Base-by-base conservation (phyloP, 1,140 invertebrate genomes). In the Cataglyphis hispanica region DNA sequence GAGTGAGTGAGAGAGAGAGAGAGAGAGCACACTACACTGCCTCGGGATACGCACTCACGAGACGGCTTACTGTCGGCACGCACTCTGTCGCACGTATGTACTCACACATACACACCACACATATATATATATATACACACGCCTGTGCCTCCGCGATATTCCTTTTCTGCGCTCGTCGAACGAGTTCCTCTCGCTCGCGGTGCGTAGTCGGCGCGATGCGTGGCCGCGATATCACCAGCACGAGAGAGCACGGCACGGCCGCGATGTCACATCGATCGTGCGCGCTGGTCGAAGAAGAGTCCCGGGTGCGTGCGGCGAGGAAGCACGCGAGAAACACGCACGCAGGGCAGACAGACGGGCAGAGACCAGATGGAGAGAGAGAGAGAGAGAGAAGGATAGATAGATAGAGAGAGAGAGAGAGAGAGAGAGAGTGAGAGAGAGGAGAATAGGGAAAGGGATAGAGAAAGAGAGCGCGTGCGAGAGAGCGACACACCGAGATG, bases 251-350 rank as follows among this genome's bases (percentile, higher is more conserved):
- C 60, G 69, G 69, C 86, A 86, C 87, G 66, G 81, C 85, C 43
- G 74, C 88, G 81, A 86, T 90, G 89, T 90, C 88, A 90, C 88
- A 90, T 90, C 89, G 89, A 90, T 90, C 89, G 89, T 80, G 89
- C 84, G 74, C 80, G 64, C 58, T 84, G 77, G 74, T 78, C 88
- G 84, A 84, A 63, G 86, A 84, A 84, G 86, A 90, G 89, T 61
- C 84, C 78, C 85, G 78, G 64, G 86, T 89, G 88, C 69, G 89
- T 90, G 86, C 88, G 84, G 86, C 84, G 61, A 90, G 72, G 67
- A 90, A 74, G 84, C 89, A 90, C 89, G 89, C 89, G 89, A 83
- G 78, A 83, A 90, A 86, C 89, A 87, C 89, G 81, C 81, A 90
- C 88, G 86, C 86, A 86, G 83, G 89, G 64, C 88, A 76, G 76